These are phyloP conservation scores for Operophtera brumata DNA, from an alignment of 2,888 invertebrate species.

Conservation along the genomic window DNA sequence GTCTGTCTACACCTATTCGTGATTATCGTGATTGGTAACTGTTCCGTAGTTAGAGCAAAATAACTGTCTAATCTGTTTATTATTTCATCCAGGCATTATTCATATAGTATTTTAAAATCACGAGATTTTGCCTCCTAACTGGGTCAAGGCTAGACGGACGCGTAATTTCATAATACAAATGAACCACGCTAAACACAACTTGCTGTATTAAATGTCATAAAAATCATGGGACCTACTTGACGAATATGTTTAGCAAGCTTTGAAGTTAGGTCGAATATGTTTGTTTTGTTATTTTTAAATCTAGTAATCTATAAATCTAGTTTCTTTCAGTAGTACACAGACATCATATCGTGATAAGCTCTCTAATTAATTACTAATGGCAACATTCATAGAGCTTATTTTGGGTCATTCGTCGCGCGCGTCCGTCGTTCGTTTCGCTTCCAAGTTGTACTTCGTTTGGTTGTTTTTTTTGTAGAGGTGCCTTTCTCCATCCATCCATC, in stretches of 20 bases:
- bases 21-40: too few species aligned
- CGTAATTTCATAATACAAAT: background rate
- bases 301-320: too few species aligned
- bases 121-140: constrained; percentile 48
- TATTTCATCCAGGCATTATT: background rate
- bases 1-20: too few species aligned
- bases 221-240: too few species aligned
- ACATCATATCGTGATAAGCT: constrained; percentile 52
- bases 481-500: constrained; percentile 80
- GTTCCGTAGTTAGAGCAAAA: background rate
- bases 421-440: constrained; percentile 53
- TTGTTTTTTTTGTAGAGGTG: constrained; percentile 75
- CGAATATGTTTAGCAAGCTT: too few species aligned
- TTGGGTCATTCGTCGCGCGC: constrained; percentile 75
- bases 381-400: constrained; percentile 78
- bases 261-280: too few species aligned
- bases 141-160: constrained; percentile 64
- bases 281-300: too few species aligned
- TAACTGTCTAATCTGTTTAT: background rate
- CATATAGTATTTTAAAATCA: constrained; percentile 37
- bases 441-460: constrained; percentile 75
- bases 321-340: background rate
- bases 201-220: too few species aligned
- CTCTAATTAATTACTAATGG: constrained; percentile 58
- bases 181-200: background rate